Evolutionary conservation across 2,113 vertebrate species (phyloP).

Genomic region (Nipponia nippon): DNA sequence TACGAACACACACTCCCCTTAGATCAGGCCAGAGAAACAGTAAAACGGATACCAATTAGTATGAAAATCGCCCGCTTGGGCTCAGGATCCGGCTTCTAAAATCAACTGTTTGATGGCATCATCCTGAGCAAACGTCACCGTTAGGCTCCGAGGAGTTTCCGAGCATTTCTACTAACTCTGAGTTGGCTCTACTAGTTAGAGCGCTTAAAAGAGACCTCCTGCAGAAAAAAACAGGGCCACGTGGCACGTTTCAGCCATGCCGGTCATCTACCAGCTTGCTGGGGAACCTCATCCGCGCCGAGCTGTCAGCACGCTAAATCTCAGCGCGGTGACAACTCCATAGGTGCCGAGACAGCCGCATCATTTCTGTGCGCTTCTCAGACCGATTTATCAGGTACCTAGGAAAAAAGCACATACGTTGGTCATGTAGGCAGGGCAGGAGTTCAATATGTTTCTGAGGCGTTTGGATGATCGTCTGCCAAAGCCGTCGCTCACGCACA

Average conservation of each 20-base stretch:
- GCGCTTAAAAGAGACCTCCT: background rate
- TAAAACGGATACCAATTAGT: background rate
- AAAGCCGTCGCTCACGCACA: rapidly evolving
- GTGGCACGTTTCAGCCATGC: background rate
- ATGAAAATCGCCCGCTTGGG: background rate
- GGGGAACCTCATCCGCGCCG: background rate
- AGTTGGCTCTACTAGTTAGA: background rate
- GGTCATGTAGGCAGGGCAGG: background rate
- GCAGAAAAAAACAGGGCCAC: background rate
- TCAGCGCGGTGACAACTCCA: background rate
- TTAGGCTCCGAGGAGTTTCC: background rate
- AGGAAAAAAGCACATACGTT: background rate
- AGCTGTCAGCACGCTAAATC: background rate
- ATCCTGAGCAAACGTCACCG: background rate
- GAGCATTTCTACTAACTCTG: background rate
- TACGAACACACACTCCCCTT: background rate
- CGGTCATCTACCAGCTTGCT: background rate
- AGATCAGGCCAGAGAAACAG: background rate
- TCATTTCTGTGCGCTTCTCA: rapidly evolving
- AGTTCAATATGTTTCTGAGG: rapidly evolving
- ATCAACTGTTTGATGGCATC: background rate
- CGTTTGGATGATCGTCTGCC: background rate
- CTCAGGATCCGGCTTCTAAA: background rate
- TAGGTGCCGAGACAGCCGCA: background rate
- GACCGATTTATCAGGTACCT: background rate